phyloP scores from a whole-genome alignment of 2,888 invertebrate species.

The Ctenicera cuprea region DNA sequence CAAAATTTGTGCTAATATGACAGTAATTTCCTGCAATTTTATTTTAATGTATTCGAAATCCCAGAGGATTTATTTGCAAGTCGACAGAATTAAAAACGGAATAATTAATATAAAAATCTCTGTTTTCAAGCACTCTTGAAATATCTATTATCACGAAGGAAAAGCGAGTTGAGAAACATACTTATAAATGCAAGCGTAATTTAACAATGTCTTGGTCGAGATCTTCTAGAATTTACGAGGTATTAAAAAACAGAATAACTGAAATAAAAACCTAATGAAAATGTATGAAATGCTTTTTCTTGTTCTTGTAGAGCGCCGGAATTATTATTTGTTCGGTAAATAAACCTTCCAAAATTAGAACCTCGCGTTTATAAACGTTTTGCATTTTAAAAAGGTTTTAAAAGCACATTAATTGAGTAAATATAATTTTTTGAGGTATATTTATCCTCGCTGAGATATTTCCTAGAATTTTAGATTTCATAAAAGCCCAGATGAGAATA shows the following conservation, averaged over 20 bases:
- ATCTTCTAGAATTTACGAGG: slow-evolving; percentile 9
- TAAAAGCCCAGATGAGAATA: neutral
- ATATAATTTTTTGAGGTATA: neutral
- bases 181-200: slow-evolving; percentile 29
- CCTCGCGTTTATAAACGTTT: slow-evolving; percentile 29
- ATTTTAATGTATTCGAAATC: neutral
- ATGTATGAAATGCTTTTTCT: slow-evolving; percentile 22
- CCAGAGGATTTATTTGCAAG: neutral
- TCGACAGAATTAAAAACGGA: slow-evolving; percentile 23
- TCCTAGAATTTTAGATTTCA: neutral
- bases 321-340: slow-evolving; percentile 29
- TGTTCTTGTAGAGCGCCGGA: neutral
- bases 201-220: slow-evolving; percentile 7
- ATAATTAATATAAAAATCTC: slow-evolving; percentile 23
- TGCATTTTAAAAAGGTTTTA: slow-evolving; percentile 35
- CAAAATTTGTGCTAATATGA: too few species aligned
- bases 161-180: neutral
- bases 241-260: slow-evolving; percentile 15
- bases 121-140: slow-evolving; percentile 1
- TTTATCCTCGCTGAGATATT: neutral
- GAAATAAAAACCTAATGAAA: slow-evolving; percentile 31
- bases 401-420: slow-evolving; percentile 4
- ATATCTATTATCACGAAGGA: slow-evolving; percentile 6
- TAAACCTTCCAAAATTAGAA: slow-evolving; percentile 32
- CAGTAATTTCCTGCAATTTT: too few species aligned